A percentile compares a stretch with the other conserved stretches of the same genome.
Conservation (phyloP, 1,140 invertebrate genomes). For the Diachasma alloeum region DNA sequence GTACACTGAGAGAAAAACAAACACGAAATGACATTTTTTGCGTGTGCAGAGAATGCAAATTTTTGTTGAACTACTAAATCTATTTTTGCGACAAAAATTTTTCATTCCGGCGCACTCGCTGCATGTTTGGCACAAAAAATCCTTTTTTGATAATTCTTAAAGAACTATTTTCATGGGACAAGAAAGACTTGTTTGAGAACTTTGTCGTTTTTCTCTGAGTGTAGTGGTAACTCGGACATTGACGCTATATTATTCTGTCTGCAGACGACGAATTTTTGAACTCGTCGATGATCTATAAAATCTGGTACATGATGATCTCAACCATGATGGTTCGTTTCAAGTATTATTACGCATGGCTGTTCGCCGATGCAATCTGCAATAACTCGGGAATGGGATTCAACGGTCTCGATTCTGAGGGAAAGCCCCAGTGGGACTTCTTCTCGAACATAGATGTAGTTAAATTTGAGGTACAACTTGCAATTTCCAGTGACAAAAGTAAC, state of each 20-base stretch:
- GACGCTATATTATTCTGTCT: slow-evolving; percentile 37
- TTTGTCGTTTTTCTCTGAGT: no score
- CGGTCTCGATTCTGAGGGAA: slow-evolving; percentile 79
- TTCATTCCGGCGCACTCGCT: no score
- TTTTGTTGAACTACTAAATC: no score
- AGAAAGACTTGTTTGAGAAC: no score
- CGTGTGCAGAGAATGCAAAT: no score
- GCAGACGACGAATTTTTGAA: slow-evolving; percentile 75
- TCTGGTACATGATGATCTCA: slow-evolving; percentile 80
- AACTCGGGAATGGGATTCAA: slow-evolving; percentile 92
- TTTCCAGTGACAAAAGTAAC: background rate
- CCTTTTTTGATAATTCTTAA: no score
- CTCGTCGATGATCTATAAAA: slow-evolving; percentile 71
- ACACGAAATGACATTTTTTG: no score
- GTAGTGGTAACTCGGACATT: background rate
- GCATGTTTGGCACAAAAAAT: no score
- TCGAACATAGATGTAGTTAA: slow-evolving; percentile 89
- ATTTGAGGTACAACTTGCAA: slow-evolving; percentile 79
- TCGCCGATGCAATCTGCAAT: slow-evolving; percentile 94
- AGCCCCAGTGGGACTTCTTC: slow-evolving; percentile 83
- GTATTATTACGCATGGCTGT: slow-evolving; percentile 96
- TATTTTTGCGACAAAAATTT: no score
- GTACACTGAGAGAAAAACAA: no score
- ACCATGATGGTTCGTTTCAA: slow-evolving; percentile 86
- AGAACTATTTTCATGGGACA: no score